These are phyloP conservation scores for Macroglossus sobrinus DNA, from an alignment of 2,113 vertebrate genomes.

Conservation along the genomic window DNA sequence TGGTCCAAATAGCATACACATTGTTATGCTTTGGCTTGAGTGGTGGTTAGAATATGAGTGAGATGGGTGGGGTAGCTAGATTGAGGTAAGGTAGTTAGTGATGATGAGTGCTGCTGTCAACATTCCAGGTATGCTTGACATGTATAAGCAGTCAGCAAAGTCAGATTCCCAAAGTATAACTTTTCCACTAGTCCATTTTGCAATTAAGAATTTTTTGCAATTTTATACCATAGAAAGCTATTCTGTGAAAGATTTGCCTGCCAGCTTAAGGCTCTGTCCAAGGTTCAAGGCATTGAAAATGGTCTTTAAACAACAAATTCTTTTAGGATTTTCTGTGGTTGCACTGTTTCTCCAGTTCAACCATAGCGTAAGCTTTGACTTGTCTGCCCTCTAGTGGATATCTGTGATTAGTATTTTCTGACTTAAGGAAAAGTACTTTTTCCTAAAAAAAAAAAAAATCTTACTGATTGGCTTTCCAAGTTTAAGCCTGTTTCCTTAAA, in stretches of 20 bases:
- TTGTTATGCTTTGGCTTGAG: neutral
- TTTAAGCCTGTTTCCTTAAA: conserved; percentile 26
- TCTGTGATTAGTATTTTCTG: neutral
- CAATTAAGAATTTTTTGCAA: neutral
- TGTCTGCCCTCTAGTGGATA: conserved; percentile 73
- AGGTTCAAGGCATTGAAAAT: neutral
- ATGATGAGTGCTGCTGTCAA: neutral
- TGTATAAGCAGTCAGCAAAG: neutral
- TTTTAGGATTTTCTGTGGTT: neutral
- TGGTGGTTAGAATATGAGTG: neutral
- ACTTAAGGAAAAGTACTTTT: neutral
- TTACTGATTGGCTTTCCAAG: conserved; percentile 2
- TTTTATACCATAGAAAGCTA: conserved; percentile 28
- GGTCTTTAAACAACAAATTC: neutral
- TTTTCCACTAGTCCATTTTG: neutral
- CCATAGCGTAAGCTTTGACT: conserved; percentile 23
- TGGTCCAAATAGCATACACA: neutral
- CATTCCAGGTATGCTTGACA: neutral
- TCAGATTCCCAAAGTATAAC: neutral
- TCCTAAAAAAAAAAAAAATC: neutral
- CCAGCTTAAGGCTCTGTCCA: neutral
- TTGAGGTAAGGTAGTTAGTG: neutral
- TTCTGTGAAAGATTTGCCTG: conserved; percentile 30
- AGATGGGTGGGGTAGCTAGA: neutral
- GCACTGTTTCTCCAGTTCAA: neutral